Evolutionary conservation across 2,888 invertebrate genomes (phyloP).

Genomic region (Callyntrura guangdongensis): DNA sequence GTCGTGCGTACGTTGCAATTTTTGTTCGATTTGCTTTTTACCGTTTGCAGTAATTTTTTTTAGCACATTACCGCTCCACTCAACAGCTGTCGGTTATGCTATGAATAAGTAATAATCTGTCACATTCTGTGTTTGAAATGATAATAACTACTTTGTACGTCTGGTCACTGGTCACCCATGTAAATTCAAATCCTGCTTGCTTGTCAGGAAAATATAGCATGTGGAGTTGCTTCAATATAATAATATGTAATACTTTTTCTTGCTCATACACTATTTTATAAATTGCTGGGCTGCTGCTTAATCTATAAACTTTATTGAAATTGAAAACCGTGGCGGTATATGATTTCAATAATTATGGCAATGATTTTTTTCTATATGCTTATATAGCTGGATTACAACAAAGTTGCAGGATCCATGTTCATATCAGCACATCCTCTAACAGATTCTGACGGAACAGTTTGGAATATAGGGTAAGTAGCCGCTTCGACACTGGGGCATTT

Average conservation of each 20-base stretch:
- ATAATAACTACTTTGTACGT: slow-evolving; percentile 10
- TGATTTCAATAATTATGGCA: background rate
- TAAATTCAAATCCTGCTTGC: too few relatives aligned
- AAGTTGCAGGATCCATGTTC: slow-evolving; percentile 80
- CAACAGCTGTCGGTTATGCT: slow-evolving; percentile 20
- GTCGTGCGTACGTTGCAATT: background rate
- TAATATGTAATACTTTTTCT: background rate
- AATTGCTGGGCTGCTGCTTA: background rate
- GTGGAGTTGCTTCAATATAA: background rate
- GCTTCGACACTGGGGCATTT: background rate
- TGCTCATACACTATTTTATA: background rate
- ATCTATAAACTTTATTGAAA: background rate
- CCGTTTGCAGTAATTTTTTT: slow-evolving; percentile 9
- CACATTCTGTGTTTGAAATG: slow-evolving; percentile 63
- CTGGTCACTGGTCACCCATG: too few relatives aligned
- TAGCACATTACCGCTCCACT: background rate
- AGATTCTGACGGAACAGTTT: slow-evolving; percentile 81
- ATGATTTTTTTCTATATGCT: background rate
- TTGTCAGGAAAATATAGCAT: background rate
- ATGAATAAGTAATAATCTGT: slow-evolving; percentile 62
- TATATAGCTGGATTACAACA: slow-evolving; percentile 70
- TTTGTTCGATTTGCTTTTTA: background rate
- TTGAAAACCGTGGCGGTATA: background rate
- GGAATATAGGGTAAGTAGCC: slow-evolving; percentile 82
- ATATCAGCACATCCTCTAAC: slow-evolving; percentile 82